Base-by-base conservation (phyloP, 2,888 invertebrate genomes). In the Agonopterix heracliana region DNA sequence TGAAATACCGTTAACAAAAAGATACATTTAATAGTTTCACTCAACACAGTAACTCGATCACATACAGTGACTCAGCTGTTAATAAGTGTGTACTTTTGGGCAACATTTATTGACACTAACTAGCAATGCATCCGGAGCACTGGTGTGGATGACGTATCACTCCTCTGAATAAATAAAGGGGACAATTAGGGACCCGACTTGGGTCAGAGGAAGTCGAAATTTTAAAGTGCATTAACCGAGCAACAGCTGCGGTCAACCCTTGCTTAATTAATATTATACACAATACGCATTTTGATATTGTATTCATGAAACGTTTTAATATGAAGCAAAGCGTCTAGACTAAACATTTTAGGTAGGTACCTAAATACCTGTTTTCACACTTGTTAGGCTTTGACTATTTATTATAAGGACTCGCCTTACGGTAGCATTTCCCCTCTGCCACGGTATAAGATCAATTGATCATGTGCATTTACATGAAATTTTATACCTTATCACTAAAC, bases 81-180 rank as follows among this genome's bases (percentile, higher is more conserved):
- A 81, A 78, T 41, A 41, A 41, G 41, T 81, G 74, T 71, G 67
- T 67, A 70, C 71, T 82, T 26, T 85, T 81, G 76, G 82, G 76
- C 66, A 73, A 70, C 72, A 69, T 75, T 77, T 86, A 86, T 86
- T 85, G 85, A 86, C 84, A 75, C 67, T 80, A 82, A 86, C 78
- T 76, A 81, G 80, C 74, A 75, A 71, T 69, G 75, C 81, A 82
- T 86, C 87, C 85, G 84, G 64, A 62, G 59, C 63, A 58, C 58
- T 63, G 68, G 70, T 74, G 68, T 74, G 66, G 63, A 68, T 83
- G 83, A 79, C 81, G 68, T 80, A 82, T 86, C 82, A 69, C 86
- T 83, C 74, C 86, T 76, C 74, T 68, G 70, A 73, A 81, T 76
- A 84, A 85, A 84, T 77, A 82, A 81, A 81, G 83, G 84, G 82